phyloP scores from a whole-genome alignment of 2,888 invertebrate genomes.

The Ornithoptera priamus region DNA sequence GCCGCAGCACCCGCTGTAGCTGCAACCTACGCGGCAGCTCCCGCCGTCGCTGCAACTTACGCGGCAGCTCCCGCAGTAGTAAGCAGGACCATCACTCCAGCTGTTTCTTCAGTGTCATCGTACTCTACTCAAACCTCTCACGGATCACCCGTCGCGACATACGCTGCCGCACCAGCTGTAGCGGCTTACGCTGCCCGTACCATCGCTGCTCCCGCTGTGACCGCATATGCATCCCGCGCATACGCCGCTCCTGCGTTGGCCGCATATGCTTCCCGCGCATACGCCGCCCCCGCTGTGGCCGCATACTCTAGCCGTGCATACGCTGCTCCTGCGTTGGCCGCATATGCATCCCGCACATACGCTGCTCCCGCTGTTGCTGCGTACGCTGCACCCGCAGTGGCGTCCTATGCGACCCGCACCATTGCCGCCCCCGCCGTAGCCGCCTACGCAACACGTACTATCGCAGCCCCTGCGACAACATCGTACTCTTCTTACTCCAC shows the following conservation, averaged over 20 bases:
- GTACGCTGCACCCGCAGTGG: constrained; percentile 36
- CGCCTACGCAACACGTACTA: constrained; percentile 42
- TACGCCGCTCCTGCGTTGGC: constrained; percentile 42
- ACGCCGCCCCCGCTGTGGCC: constrained; percentile 48
- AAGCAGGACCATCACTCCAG: constrained; percentile 43
- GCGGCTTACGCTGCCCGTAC: constrained; percentile 50
- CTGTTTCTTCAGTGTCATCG: constrained; percentile 36
- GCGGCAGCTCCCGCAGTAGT: constrained; percentile 47
- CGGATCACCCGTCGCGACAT: constrained; percentile 35
- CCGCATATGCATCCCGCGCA: constrained; percentile 48
- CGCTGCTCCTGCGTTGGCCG: constrained; percentile 51
- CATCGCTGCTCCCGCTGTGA: constrained; percentile 49
- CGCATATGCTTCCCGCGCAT: constrained; percentile 47
- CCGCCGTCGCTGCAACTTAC: constrained; percentile 41
- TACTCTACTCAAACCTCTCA: constrained; percentile 38
- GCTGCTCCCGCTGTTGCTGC: constrained; percentile 59
- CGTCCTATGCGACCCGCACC: constrained; percentile 44
- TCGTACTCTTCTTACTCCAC: constrained; percentile 8
- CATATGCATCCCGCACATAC: constrained; percentile 42
- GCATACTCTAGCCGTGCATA: constrained; percentile 42
- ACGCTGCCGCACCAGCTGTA: constrained; percentile 41
- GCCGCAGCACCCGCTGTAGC: constrained; percentile 40
- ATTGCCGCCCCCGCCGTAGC: constrained; percentile 61
- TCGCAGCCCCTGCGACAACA: constrained; percentile 34
- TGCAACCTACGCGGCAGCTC: constrained; percentile 45